Evolutionary conservation across 2,888 invertebrate species (phyloP).

Genomic region (Orthosia gracilis): DNA sequence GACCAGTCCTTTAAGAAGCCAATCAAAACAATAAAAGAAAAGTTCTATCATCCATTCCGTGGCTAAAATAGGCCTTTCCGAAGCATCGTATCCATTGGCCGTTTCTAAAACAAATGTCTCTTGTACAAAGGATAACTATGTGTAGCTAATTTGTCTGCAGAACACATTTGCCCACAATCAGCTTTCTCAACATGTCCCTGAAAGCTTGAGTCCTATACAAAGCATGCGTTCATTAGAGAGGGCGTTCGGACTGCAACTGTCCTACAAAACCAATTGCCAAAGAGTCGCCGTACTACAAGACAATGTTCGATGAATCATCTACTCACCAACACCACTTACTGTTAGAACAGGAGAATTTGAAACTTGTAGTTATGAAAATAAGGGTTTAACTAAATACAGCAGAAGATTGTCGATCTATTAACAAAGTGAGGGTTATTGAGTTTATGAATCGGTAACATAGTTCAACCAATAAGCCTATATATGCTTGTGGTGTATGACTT

Average conservation of each 20-base stretch:
- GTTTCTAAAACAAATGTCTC: slow-evolving; percentile 3
- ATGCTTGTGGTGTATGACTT: slow-evolving; percentile 25
- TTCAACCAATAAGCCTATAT: slow-evolving; percentile 39
- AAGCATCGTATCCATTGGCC: neutral
- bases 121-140: slow-evolving; percentile 27
- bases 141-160: slow-evolving; percentile 43
- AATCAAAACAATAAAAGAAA: slow-evolving; percentile 16
- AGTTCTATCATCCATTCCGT: neutral
- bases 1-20: neutral
- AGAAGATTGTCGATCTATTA: slow-evolving; percentile 31
- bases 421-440: slow-evolving; percentile 63
- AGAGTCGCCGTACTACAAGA: slow-evolving; percentile 63
- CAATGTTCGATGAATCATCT: slow-evolving; percentile 81
- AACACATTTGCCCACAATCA: slow-evolving; percentile 24
- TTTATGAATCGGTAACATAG: slow-evolving; percentile 57
- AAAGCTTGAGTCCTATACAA: slow-evolving; percentile 41
- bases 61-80: neutral
- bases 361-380: slow-evolving; percentile 4
- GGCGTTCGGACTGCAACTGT: slow-evolving; percentile 60
- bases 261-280: slow-evolving; percentile 65
- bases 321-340: slow-evolving; percentile 11
- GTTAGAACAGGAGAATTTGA: slow-evolving; percentile 6
- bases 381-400: neutral
- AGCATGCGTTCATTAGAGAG: slow-evolving; percentile 59
- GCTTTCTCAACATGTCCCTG: slow-evolving; percentile 62